Base-by-base conservation (phyloP, 64 coral and sea anemone genomes). In the Porites australiensis region DNA sequence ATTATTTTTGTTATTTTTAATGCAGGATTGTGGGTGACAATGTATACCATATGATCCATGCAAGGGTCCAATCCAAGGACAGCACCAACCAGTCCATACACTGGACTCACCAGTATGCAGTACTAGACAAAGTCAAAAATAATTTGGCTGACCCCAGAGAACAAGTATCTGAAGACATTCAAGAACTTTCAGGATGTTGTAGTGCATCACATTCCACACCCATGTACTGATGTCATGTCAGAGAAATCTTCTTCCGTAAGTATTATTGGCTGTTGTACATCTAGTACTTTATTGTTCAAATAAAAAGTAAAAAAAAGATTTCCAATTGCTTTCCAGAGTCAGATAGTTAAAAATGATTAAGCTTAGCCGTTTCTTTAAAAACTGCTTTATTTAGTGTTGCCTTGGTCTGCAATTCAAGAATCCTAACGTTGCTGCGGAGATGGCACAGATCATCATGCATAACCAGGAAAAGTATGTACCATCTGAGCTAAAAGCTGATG, bases 391-490 rank as follows among this genome's bases (percentile, higher is more conserved):
- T 8, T 70, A 27, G 67, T 70, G 67, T 70, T 70, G 64, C 46
- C 78, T 91, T 8, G 89, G 64, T 1, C 11, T 91, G 63, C 19
- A 82, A 51, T 91, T 91, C 53, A 59, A 13, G 12, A 91, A 83
- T 45, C 89, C 89, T 74, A 91, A 83, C 43, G 45, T 91, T 20
- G 89, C 77, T 53, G 64, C 66, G 19, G 89, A 91, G 44, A 91
- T 91, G 89, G 89, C 89, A 2, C 89, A 91, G 45, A 53, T 91
- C 2, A 10, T 92, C 7, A 92, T 92, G 22, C 73, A 50, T 7
- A 75, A 91, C 43, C 89, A 91, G 12, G 0, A 79, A 21, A 92
- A 77, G 20, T 91, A 83, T 91, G 89, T 83, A 1, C 89, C 89
- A 91, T 61, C 63, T 65, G 19, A 65, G 44, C 44, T 46, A 13